Evolutionary conservation across 2,888 invertebrate species (phyloP).

Genomic region (Petrophora chlorosata): DNA sequence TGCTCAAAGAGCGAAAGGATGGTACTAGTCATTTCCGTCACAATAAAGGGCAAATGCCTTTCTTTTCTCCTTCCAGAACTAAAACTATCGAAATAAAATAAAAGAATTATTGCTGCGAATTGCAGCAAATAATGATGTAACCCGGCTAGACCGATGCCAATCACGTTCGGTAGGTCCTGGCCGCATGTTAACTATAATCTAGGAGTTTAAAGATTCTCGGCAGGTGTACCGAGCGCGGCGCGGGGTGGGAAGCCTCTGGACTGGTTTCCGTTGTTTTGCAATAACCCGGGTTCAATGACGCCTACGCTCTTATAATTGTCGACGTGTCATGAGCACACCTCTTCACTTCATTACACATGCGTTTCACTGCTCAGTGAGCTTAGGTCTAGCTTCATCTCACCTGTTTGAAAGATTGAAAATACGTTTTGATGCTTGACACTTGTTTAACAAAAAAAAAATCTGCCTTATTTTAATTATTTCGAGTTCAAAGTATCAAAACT

Average conservation of each 20-base stretch:
- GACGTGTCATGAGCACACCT: slow-evolving; percentile 72
- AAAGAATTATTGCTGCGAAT: slow-evolving; percentile 38
- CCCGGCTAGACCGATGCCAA: slow-evolving; percentile 54
- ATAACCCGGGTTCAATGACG: slow-evolving; percentile 81
- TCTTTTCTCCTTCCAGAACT: too few species aligned
- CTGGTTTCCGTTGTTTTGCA: slow-evolving; percentile 84
- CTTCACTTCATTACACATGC: slow-evolving; percentile 48
- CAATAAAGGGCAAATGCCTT: too few species aligned
- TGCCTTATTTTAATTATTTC: background rate
- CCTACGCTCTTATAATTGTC: slow-evolving; percentile 74
- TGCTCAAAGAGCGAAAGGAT: too few species aligned
- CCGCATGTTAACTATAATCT: slow-evolving; percentile 80
- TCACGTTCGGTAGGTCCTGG: slow-evolving; percentile 65
- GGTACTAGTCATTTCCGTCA: too few species aligned
- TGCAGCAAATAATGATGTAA: slow-evolving; percentile 67
- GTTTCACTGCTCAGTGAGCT: background rate
- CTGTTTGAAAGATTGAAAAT: too few species aligned
- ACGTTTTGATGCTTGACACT: too few species aligned
- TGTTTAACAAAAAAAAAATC: too few species aligned
- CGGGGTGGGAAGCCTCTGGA: slow-evolving; percentile 59
- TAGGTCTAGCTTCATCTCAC: background rate
- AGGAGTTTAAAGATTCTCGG: slow-evolving; percentile 81
- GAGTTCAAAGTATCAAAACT: background rate
- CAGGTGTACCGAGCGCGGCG: slow-evolving; percentile 63
- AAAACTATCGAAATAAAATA: too few species aligned